Evolutionary conservation across 2,113 vertebrate species (phyloP), one percentile per base, ranked within the genome.

Genomic region (Larimichthys polyactis): DNA sequence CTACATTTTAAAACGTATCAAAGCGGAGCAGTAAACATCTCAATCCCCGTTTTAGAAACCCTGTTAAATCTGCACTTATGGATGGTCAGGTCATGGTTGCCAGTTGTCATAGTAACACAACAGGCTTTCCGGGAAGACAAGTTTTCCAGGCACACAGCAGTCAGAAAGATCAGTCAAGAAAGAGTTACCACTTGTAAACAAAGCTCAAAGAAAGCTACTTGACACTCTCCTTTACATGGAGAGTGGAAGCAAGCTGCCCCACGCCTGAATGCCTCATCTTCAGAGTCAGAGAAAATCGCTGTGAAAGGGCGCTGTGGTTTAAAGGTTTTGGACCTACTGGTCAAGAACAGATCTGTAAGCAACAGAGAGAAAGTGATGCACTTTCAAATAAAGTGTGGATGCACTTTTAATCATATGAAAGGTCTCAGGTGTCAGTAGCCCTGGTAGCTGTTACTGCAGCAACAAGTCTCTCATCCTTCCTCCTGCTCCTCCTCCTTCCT

Each of bases 401-500:
- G 9, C 20, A 36, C 17, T 12, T 46, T 46, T 46, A 14, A 9
- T 12, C 11, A 46, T 46, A 11, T 11, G 14, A 46, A 64, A 64
- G 59, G 36, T 19, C 27, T 40, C 63, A 70, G 46, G 16, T 78
- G 70, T 55, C 79, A 52, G 77, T 75, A 55, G 54, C 74, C 11
- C 27, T 19, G 65, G 74, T 78, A 68, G 93, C 89, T 88, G 83
- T 94, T 91, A 89, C 80, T 77, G 67, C 72, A 83, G 83, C 85
- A 90, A 93, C 90, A 83, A 86, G 71, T 86, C 65, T 24, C 65
- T 15, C 75, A 44, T 84, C 66, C 59, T 58, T 65, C 2, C 70
- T 70, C 65, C 27, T 68, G 59, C 29, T 52, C 83, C 60, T 36
- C 64, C 16, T 24, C 57, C 82, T 71, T 40, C 84, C 20, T 64